Evolutionary conservation across 2,113 vertebrate species (phyloP).

Genomic region (Coracopsis vasa): DNA sequence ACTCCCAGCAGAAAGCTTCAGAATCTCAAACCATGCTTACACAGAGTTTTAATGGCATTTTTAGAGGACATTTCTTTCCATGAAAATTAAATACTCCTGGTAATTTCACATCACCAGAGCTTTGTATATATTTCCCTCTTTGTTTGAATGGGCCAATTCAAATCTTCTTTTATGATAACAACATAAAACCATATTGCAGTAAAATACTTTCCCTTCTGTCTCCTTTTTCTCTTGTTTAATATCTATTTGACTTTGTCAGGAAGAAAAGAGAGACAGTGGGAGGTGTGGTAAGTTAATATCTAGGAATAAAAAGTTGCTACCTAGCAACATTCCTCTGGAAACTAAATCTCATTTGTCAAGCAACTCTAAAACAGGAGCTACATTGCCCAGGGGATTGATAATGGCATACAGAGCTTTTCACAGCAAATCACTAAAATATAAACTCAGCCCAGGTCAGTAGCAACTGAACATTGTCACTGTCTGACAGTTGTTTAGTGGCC

Average conservation of each 20-base stretch:
- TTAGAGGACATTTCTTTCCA: slow-evolving; percentile 45
- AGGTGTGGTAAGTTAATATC: slow-evolving; percentile 64
- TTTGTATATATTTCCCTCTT: slow-evolving; percentile 15
- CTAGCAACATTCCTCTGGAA: slow-evolving; percentile 73
- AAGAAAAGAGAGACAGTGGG: slow-evolving; percentile 51
- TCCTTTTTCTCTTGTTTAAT: slow-evolving; percentile 45
- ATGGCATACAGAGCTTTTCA: slow-evolving; percentile 29
- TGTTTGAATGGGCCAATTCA: slow-evolving; percentile 48
- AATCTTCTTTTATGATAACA: slow-evolving; percentile 50
- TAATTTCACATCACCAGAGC: slow-evolving; percentile 46
- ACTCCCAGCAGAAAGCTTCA: slow-evolving; percentile 58
- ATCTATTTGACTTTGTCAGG: slow-evolving; percentile 45
- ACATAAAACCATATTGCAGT: slow-evolving; percentile 18
- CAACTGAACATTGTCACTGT: neutral
- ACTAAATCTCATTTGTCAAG: slow-evolving; percentile 72
- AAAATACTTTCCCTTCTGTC: slow-evolving; percentile 50
- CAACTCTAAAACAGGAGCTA: slow-evolving; percentile 53
- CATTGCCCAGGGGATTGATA: slow-evolving; percentile 37
- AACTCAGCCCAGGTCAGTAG: neutral
- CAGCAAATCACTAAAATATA: neutral
- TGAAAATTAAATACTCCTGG: slow-evolving; percentile 65
- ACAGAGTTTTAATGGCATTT: slow-evolving; percentile 53
- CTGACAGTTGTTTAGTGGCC: slow-evolving; percentile 24
- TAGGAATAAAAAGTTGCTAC: slow-evolving; percentile 63
- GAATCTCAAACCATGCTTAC: slow-evolving; percentile 16